These are phyloP conservation scores for Drosophila bocki DNA, from an alignment of 1,140 invertebrate genomes.

Conservation along the genomic window DNA sequence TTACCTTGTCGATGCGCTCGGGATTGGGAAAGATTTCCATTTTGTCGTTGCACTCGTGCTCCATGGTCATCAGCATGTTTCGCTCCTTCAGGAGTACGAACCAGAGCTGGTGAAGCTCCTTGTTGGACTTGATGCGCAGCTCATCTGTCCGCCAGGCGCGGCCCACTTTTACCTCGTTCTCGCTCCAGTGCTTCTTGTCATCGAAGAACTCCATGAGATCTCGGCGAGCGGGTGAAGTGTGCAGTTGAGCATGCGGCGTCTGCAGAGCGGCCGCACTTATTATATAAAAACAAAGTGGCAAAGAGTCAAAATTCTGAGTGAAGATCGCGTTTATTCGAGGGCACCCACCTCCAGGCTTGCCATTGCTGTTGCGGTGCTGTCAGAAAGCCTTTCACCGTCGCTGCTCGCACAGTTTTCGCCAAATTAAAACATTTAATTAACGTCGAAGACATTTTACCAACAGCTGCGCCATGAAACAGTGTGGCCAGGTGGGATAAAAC, in stretches of 20 bases:
- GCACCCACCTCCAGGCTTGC: constrained; percentile 46
- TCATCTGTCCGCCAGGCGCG: constrained; percentile 96
- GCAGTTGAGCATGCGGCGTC: constrained; percentile 40
- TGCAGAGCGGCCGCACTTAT: constrained; percentile 40
- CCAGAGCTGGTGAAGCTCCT: constrained; percentile 99
- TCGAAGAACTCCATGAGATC: constrained; percentile 97
- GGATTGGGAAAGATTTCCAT: constrained; percentile 94
- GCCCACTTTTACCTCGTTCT: constrained; percentile 92
- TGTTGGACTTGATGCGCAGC: constrained; percentile 97
- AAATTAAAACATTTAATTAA: constrained; percentile 75
- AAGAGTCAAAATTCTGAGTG: neutral
- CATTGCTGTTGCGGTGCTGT: constrained; percentile 28
- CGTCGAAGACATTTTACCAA: constrained; percentile 60
- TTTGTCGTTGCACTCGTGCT: constrained; percentile 91
- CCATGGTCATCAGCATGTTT: constrained; percentile 99
- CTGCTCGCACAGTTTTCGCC: constrained; percentile 49
- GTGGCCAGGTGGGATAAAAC: neutral
- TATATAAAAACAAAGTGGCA: constrained; percentile 62
- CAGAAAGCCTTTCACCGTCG: constrained; percentile 36
- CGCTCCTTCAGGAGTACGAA: constrained; percentile 97
- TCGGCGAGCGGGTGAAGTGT: constrained; percentile 48
- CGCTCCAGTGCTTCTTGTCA: constrained; percentile 93
- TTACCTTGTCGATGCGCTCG: constrained; percentile 97
- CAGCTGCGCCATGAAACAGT: constrained; percentile 9
- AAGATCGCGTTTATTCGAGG: no score